These are phyloP conservation scores for Sogatella furcifera DNA, from an alignment of 1,140 invertebrate species.

Conservation along the genomic window DNA sequence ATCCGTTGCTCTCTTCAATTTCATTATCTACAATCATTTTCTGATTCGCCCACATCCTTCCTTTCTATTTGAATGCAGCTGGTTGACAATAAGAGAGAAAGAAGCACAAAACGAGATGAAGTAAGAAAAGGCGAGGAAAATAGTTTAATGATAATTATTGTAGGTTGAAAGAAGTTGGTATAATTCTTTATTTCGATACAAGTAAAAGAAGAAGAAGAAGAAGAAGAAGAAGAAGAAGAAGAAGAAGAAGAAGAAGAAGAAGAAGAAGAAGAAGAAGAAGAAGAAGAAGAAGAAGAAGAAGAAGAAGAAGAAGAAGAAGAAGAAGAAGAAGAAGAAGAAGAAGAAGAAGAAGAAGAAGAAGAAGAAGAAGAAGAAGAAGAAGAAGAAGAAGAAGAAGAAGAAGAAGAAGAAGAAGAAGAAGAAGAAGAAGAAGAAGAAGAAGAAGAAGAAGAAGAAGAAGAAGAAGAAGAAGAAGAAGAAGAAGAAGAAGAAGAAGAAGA, in stretches of 20 bases:
- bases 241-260: background rate
- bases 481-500: background rate
- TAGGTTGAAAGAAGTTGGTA: no score
- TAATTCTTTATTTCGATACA: no score
- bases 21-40: no score
- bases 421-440: background rate
- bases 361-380: background rate
- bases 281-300: background rate
- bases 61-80: no score
- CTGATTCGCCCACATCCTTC: no score
- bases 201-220: no score
- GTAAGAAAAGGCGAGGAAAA: no score
- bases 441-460: background rate
- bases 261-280: background rate
- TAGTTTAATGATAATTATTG: no score
- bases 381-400: background rate
- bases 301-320: background rate
- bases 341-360: background rate
- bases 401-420: background rate
- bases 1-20: no score
- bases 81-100: no score
- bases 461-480: background rate
- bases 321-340: background rate
- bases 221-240: background rate
- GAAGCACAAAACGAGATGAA: no score